Conservation (phyloP, 2,797 vertebrate genomes). For the Siniperca scherzeri region DNA sequence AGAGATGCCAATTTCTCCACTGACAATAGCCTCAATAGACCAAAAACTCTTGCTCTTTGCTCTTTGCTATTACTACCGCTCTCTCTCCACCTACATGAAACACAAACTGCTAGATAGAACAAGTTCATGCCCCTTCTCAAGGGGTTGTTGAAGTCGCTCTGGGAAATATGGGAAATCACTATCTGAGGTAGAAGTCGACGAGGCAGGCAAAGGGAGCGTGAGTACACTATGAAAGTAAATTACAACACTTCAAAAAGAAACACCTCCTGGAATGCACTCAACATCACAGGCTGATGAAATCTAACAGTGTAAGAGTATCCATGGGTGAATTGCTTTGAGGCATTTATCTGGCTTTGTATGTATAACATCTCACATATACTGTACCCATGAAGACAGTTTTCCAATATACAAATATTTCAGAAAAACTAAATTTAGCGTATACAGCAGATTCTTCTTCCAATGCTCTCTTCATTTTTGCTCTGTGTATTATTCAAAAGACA, state of each 20-base stretch:
- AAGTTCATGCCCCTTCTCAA: constrained; percentile 61
- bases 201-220: constrained; percentile 41
- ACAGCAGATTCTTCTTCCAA: constrained; percentile 47
- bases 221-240: constrained; percentile 62
- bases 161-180: constrained; percentile 70
- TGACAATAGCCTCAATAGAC: constrained; percentile 65
- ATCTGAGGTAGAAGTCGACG: constrained; percentile 54
- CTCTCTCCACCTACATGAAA: constrained; percentile 60
- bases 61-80: constrained; percentile 61
- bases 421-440: constrained; percentile 15
- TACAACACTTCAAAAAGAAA: constrained; percentile 35
- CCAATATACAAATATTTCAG: constrained; percentile 16
- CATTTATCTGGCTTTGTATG: constrained; percentile 17
- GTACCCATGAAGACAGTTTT: constrained; percentile 21
- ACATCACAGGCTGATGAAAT: constrained; percentile 29
- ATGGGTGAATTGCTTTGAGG: constrained; percentile 19
- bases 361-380: constrained; percentile 10
- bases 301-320: constrained; percentile 6
- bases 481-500: constrained; percentile 71
- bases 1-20: constrained; percentile 58
- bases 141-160: constrained; percentile 53
- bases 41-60: constrained; percentile 61
- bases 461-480: constrained; percentile 35
- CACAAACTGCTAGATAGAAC: constrained; percentile 58
- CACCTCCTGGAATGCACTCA: constrained; percentile 34